These are phyloP conservation scores for Eretmochelys imbricata DNA, from an alignment of 2,113 vertebrate species.

Conservation along the genomic window DNA sequence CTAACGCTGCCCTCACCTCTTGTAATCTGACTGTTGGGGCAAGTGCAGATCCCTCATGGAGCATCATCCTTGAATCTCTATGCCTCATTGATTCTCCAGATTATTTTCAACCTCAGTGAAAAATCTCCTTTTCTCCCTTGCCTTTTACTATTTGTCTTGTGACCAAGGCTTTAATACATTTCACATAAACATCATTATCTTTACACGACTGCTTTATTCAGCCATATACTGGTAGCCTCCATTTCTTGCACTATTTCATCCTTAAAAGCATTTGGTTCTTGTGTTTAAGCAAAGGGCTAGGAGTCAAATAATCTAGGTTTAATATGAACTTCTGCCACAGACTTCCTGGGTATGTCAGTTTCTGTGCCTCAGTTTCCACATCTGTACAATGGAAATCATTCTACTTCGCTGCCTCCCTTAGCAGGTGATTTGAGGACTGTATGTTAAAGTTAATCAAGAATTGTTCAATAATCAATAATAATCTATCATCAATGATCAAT, in stretches of 20 bases:
- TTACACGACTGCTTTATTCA: not conserved
- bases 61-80: not conserved
- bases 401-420: not conserved
- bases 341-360: not conserved
- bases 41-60: not conserved
- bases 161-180: not conserved
- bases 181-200: not conserved
- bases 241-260: not conserved
- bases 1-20: not conserved
- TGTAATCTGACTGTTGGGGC: rapidly evolving
- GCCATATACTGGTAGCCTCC: not conserved
- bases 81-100: not conserved
- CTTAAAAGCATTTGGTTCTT: not conserved
- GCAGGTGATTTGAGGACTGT: not conserved
- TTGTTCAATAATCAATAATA: not conserved
- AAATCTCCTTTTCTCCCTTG: not conserved
- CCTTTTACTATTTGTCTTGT: not conserved
- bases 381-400: not conserved
- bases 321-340: not conserved
- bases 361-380: not conserved
- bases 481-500: not conserved
- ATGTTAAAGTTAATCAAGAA: not conserved
- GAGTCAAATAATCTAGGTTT: not conserved
- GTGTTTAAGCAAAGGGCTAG: not conserved
- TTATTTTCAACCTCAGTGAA: not conserved